Percentiles rank a stretch among this genome's conserved stretches.
phyloP scores from a whole-genome alignment of 1,140 invertebrate species.

The Drosophila ohnishii region DNA sequence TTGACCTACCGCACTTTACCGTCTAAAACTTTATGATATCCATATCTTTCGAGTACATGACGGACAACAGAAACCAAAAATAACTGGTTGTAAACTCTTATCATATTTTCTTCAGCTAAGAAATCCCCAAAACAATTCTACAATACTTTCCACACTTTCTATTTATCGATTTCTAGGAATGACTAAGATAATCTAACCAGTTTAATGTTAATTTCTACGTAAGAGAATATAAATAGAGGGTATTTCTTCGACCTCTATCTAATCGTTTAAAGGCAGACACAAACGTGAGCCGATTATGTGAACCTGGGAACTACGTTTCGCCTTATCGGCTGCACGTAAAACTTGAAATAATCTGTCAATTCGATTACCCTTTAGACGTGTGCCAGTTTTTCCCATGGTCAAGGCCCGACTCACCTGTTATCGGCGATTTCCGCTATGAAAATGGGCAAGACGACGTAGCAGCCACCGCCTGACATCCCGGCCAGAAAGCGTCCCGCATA shows the following conservation, averaged over 20 bases:
- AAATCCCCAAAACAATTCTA: background rate
- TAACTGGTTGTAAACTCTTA: background rate
- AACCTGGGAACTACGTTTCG: background rate
- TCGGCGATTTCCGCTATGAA: constrained; percentile 76
- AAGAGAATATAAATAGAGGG: background rate
- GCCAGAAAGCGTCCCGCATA: constrained; percentile 81
- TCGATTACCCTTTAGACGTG: constrained; percentile 1
- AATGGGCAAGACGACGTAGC: constrained; percentile 67
- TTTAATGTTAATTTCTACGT: background rate
- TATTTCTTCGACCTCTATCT: constrained; percentile 26
- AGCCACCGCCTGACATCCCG: constrained; percentile 77
- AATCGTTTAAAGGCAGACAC: constrained; percentile 17
- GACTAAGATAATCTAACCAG: background rate
- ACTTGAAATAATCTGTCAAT: constrained; percentile 46
- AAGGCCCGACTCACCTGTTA: constrained; percentile 53
- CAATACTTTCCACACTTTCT: background rate
- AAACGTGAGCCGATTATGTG: constrained; percentile 1
- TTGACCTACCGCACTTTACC: background rate
- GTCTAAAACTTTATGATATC: background rate
- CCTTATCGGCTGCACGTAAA: constrained; percentile 47
- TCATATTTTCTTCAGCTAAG: too few relatives aligned
- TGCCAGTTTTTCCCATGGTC: background rate
- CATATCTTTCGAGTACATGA: background rate
- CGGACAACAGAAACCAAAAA: too few relatives aligned
- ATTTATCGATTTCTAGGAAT: constrained; percentile 4